Conservation (phyloP, 2,888 invertebrate genomes). For the Himalopsyche tibetana region DNA sequence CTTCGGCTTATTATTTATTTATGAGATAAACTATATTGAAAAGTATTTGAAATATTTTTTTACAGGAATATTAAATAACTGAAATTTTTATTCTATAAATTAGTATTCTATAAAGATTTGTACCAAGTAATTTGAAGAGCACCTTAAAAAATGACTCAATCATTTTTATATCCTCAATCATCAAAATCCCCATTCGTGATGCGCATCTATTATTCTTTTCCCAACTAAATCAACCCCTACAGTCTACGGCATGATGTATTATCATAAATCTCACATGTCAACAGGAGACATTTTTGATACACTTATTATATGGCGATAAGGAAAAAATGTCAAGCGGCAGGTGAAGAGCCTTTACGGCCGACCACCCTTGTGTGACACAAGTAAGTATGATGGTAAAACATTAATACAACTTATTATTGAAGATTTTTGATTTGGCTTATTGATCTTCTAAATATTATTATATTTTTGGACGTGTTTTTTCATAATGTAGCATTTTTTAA, state of each 20-base stretch:
- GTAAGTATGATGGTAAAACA: background rate
- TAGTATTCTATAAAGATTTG: no score
- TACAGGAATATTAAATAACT: no score
- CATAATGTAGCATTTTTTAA: no score
- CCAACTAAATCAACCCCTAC: background rate
- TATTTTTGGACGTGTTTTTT: no score
- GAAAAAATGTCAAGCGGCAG: constrained; percentile 50
- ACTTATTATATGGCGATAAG: constrained; percentile 8
- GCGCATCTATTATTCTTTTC: background rate
- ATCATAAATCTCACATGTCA: constrained; percentile 31
- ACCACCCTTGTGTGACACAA: constrained; percentile 47
- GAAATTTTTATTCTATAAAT: no score
- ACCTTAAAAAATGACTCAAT: background rate
- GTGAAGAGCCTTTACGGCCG: constrained; percentile 32
- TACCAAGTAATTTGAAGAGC: no score
- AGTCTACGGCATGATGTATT: background rate
- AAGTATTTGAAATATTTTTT: no score
- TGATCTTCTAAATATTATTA: no score
- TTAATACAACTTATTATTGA: no score
- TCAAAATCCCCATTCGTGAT: background rate
- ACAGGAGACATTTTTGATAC: constrained; percentile 26
- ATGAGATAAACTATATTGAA: no score
- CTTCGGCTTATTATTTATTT: no score
- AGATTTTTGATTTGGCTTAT: no score
- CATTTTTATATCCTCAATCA: constrained; percentile 23